Conservation (phyloP, 2,888 invertebrate genomes). For the Neoaliturus tenellus region DNA sequence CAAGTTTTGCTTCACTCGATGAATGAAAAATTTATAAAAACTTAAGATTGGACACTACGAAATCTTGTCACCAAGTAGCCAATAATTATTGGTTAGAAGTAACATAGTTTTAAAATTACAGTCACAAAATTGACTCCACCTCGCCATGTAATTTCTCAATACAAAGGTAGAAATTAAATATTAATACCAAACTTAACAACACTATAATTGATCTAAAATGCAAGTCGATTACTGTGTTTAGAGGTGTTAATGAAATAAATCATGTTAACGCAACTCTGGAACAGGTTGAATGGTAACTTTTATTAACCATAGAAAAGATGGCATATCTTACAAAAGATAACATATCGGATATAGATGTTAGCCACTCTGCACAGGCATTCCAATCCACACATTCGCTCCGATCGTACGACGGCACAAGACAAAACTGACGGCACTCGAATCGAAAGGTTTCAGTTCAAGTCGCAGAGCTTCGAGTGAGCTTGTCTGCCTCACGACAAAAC, state of each 20-base stretch:
- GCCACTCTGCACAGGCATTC: constrained; percentile 50
- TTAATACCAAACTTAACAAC: neutral
- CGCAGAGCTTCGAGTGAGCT: constrained; percentile 37
- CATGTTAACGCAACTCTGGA: constrained; percentile 50
- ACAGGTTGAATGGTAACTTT: constrained; percentile 65
- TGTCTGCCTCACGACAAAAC: constrained; percentile 51
- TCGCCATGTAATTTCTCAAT: neutral
- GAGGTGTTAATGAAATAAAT: constrained; percentile 51
- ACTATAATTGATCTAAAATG: neutral
- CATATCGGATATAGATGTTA: constrained; percentile 46
- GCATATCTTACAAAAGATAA: constrained; percentile 61
- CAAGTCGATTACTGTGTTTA: constrained; percentile 48
- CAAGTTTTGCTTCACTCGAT: too few species aligned
- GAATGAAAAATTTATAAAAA: neutral
- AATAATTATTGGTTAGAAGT: too few species aligned
- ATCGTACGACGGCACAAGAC: constrained; percentile 26
- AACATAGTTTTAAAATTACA: neutral
- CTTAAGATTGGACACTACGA: neutral
- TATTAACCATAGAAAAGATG: constrained; percentile 65
- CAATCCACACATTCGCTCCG: constrained; percentile 48
- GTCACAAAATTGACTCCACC: neutral
- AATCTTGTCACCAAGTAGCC: too few species aligned
- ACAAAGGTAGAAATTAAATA: neutral
- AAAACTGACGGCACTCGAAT: constrained; percentile 40
- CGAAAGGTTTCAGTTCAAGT: constrained; percentile 32